Evolutionary conservation across 2,113 vertebrate species (phyloP).

Genomic region (Corythornis madagascariensis): DNA sequence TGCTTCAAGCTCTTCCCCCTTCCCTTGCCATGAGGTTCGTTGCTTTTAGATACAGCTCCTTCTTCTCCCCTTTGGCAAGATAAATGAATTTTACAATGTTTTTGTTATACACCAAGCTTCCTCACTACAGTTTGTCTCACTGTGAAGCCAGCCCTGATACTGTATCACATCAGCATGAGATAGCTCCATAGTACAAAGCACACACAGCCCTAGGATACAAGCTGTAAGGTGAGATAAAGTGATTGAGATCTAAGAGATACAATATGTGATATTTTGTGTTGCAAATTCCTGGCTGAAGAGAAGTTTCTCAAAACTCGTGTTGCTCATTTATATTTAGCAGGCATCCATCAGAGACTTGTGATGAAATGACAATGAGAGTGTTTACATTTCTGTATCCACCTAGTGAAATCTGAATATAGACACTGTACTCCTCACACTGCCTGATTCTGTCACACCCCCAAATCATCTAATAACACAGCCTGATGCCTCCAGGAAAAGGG

Average conservation of each 20-base stretch:
- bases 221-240: not conserved
- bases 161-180: not conserved
- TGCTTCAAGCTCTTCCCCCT: not conserved
- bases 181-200: not conserved
- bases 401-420: constrained; percentile 4
- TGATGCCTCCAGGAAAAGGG: constrained; percentile 26
- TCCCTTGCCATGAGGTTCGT: not conserved
- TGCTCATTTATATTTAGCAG: not conserved
- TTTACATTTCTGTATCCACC: not conserved
- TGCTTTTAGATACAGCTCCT: not conserved
- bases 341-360: not conserved
- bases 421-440: not conserved
- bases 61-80: constrained; percentile 5
- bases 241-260: not conserved
- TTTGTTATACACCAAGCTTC: not conserved
- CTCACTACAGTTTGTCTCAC: not conserved
- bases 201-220: not conserved
- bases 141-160: not conserved
- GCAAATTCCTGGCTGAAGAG: not conserved
- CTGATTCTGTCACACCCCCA: not conserved
- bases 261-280: not conserved
- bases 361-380: not conserved
- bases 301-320: not conserved
- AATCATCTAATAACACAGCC: not conserved
- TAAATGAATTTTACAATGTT: not conserved